Evolutionary conservation across 2,113 vertebrate species (phyloP).

Genomic region (Tyto alba): DNA sequence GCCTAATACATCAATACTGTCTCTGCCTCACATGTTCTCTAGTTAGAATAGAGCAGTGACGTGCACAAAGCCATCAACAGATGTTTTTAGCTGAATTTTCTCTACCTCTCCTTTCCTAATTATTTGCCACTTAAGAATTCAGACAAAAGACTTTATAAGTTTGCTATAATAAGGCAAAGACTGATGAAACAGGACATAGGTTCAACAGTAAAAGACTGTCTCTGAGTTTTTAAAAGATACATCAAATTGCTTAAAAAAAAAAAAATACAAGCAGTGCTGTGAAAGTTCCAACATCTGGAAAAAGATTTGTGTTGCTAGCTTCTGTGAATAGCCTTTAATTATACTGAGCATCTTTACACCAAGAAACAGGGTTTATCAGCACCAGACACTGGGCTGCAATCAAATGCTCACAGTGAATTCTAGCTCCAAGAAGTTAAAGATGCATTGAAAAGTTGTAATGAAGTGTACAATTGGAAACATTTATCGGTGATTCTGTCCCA

Average conservation of each 20-base stretch:
- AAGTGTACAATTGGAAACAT: slow-evolving; percentile 20
- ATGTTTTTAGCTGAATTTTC: neutral
- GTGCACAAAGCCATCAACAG: neutral
- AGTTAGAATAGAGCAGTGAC: neutral
- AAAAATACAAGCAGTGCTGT: neutral
- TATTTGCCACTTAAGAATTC: slow-evolving; percentile 19
- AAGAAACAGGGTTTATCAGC: neutral
- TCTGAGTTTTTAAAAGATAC: neutral
- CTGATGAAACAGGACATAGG: neutral
- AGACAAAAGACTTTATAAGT: neutral
- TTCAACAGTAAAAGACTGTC: neutral
- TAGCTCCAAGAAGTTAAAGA: slow-evolving; percentile 18
- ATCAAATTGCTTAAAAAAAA: neutral
- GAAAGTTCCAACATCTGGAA: neutral
- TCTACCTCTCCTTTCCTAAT: neutral
- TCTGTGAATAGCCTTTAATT: slow-evolving; percentile 42
- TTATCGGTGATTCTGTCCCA: slow-evolving; percentile 7
- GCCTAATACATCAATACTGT: neutral
- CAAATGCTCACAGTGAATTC: neutral
- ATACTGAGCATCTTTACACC: neutral
- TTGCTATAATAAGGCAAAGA: neutral
- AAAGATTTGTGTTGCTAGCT: neutral
- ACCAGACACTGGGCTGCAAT: neutral
- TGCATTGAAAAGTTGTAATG: slow-evolving; percentile 40
- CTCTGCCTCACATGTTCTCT: neutral